Base-by-base conservation (phyloP, 2,888 invertebrate species). In the Cosmopolites sordidus region DNA sequence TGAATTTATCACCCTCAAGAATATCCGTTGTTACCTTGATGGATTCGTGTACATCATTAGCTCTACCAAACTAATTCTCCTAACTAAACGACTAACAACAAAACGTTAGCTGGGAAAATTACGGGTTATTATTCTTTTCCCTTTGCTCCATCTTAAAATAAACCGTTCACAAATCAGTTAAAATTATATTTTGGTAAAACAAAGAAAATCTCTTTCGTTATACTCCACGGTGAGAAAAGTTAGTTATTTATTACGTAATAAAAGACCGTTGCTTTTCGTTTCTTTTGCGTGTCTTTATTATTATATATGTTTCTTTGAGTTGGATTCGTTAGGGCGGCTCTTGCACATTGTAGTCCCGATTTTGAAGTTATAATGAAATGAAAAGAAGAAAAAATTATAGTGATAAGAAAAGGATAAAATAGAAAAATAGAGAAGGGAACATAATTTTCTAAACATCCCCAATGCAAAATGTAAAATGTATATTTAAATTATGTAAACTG, bases 191-290 rank as follows among this genome's bases (percentile, higher is more conserved):
- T 33, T 12, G 16, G 16, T 44, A n/a, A 44, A 44, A 44, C 44
- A 30, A 33, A 44, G 44, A 27, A 2, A 44, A 43, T 29, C 27
- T 30, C 29, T 44, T 16, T 15, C 9, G 33, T 12, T 44, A 29
- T 12, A 17, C 9, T 16, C 30, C 16, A 33, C 33, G 16, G 14
- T 12, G 27, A 15, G n/a, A 44, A 44, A 17, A 38, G 17, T 18
- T 38, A 9, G 22, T 38, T 38, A 45, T 45, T 45, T 45, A 45
- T 37, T 5, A 18, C 18, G 38, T 18, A 37, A 45, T 45, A 45
- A 45, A 12, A 17, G 38, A 33, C 38, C 30, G 14, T 15, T 43
- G 29, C 17, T 43, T 33, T 43, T 16, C 43, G 16, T 43, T 30
- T 15, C 16, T 43, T 43, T 22, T 8, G 22, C 22, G 3, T 22